Conservation (phyloP, 1,140 invertebrate species). For the Drosophila punjabiensis region DNA sequence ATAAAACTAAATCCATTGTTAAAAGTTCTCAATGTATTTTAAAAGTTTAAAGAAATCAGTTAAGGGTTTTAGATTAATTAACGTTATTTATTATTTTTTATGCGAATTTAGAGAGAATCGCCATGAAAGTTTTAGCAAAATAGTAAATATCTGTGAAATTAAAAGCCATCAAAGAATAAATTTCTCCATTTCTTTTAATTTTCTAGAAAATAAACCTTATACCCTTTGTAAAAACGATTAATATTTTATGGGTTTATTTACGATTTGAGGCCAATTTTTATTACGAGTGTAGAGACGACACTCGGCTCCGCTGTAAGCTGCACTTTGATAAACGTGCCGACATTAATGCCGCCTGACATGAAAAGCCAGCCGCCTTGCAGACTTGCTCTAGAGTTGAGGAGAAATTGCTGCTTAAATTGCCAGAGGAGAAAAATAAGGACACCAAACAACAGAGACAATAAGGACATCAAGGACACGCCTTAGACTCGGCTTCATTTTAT, state of each 20-base stretch:
- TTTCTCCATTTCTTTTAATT: background rate
- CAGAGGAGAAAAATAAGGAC: constrained; percentile 32
- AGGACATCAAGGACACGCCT: constrained; percentile 28
- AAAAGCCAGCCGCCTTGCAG: constrained; percentile 51
- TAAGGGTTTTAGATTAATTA: too few species aligned
- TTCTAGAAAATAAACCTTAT: background rate
- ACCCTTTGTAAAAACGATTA: background rate
- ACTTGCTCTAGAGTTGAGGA: constrained; percentile 12
- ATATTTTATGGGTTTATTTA: background rate
- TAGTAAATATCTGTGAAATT: background rate
- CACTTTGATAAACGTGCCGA: constrained; percentile 76
- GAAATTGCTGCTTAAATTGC: constrained; percentile 45
- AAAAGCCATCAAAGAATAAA: background rate
- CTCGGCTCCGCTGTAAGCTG: constrained; percentile 50
- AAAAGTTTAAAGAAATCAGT: too few species aligned
- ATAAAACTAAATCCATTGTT: background rate
- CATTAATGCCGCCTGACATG: constrained; percentile 72
- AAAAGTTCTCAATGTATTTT: background rate
- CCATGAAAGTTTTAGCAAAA: background rate
- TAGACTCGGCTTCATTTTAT: constrained; percentile 13
- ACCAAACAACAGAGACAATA: constrained; percentile 13
- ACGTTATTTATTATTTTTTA: too few species aligned
- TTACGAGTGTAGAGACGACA: constrained; percentile 2
- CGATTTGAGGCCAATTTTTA: background rate
- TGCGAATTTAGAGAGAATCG: too few species aligned